These are phyloP conservation scores for Dryocosmus kuriphilus DNA, from an alignment of 2,888 invertebrate genomes.

Conservation along the genomic window DNA sequence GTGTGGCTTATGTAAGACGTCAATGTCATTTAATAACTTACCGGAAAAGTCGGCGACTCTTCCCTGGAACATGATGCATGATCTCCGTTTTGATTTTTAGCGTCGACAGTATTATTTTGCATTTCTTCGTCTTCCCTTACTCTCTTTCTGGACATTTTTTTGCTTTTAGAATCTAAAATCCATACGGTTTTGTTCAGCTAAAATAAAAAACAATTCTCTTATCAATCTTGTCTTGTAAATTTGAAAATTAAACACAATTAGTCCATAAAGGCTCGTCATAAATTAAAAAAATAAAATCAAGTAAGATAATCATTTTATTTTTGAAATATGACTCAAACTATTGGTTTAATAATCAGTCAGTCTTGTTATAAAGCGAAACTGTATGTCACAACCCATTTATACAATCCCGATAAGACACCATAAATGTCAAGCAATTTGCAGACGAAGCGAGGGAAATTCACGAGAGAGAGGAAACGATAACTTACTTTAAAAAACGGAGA, in stretches of 20 bases:
- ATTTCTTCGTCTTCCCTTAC: conserved; percentile 9
- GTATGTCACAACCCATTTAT: not conserved
- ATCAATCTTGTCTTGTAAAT: not conserved
- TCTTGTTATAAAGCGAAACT: not conserved
- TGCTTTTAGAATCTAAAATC: conserved; percentile 20
- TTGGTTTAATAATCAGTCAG: not conserved
- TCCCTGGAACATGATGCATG: conserved; percentile 32
- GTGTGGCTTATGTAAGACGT: not conserved
- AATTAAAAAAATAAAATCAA: not conserved
- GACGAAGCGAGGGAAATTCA: not conserved
- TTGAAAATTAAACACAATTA: no score
- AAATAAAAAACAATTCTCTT: not conserved
- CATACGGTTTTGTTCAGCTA: conserved; percentile 14
- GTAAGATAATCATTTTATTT: not conserved
- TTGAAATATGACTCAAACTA: not conserved
- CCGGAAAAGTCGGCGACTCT: conserved; percentile 33
- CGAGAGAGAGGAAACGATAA: not conserved
- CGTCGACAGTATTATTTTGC: not conserved
- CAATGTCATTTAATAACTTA: conserved; percentile 8
- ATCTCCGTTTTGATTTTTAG: conserved; percentile 26
- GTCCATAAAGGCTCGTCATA: not conserved
- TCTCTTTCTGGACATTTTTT: conserved; percentile 34
- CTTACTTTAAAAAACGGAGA: not conserved
- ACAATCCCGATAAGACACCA: not conserved
- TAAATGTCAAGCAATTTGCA: not conserved